Percentiles rank a stretch among this genome's conserved stretches.
Conservation (phyloP, 2,888 invertebrate genomes). For the Neoitamus cyanurus region DNA sequence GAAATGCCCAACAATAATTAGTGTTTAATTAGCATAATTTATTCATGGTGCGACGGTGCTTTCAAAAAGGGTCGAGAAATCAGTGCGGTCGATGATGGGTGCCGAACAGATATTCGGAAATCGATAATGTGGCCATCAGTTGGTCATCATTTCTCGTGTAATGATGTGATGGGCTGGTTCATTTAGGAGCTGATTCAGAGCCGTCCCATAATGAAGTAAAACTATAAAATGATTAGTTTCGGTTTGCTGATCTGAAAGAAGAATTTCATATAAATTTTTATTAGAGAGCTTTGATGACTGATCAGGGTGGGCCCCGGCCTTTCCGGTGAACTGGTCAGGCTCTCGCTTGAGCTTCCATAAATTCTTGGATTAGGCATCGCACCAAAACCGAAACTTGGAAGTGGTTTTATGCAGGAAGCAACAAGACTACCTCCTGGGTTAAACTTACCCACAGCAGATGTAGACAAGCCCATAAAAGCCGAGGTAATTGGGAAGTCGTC, state of each 20-base stretch:
- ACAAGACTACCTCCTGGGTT: background rate
- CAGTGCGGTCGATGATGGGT: background rate
- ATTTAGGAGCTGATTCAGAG: conserved; percentile 4
- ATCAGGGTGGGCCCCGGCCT: conserved; percentile 4
- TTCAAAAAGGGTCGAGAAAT: background rate
- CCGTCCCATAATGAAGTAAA: background rate
- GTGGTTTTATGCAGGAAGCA: background rate
- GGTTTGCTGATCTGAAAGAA: conserved; percentile 10
- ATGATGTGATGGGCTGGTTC: conserved; percentile 8
- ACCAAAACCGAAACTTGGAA: background rate
- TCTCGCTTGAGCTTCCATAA: background rate
- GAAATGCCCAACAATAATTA: conserved; percentile 27
- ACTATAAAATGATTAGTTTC: conserved; percentile 26
- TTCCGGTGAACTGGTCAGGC: background rate
- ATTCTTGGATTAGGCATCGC: background rate
- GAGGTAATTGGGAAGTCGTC: background rate
- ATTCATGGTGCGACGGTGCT: background rate
- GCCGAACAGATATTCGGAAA: background rate
- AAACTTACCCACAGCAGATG: background rate
- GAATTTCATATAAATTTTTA: conserved; percentile 22
- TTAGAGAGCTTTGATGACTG: background rate
- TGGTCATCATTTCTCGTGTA: conserved; percentile 14
- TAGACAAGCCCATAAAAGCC: background rate
- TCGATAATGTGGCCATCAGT: background rate
- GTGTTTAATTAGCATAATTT: conserved; percentile 31